A percentile compares a stretch with the other conserved stretches of the same genome.
Evolutionary conservation across 2,113 vertebrate species (phyloP).

Genomic region (Ifrita kowaldi): DNA sequence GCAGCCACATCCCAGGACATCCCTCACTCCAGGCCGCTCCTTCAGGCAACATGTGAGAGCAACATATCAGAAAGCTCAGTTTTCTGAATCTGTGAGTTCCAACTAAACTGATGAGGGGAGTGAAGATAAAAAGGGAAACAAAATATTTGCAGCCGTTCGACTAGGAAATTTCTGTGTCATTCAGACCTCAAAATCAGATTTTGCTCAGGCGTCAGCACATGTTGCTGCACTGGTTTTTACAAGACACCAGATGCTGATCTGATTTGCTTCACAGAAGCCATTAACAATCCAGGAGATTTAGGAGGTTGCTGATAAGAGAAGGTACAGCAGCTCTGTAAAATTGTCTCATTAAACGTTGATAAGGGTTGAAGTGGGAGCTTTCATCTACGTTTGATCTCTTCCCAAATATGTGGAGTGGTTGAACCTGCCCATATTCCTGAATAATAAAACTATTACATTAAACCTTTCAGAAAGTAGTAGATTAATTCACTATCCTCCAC

Average conservation of each 20-base stretch:
- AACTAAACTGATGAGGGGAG: background rate
- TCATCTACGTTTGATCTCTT: slow-evolving; percentile 13
- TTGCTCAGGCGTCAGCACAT: background rate
- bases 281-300: background rate
- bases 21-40: background rate
- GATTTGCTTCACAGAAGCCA: slow-evolving; percentile 27
- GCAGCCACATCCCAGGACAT: background rate
- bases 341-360: background rate
- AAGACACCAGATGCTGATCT: slow-evolving; percentile 7
- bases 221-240: background rate
- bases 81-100: background rate
- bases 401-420: background rate
- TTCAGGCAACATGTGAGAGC: background rate
- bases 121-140: background rate
- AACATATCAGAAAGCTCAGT: background rate
- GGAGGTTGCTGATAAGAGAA: slow-evolving; percentile 29
- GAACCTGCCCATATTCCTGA: background rate
- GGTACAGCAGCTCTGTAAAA: background rate
- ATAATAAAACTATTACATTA: background rate
- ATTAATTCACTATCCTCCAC: background rate
- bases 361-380: background rate
- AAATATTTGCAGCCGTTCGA: background rate
- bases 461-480: background rate
- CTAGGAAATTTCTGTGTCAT: background rate
- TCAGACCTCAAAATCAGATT: background rate